Base-by-base conservation (phyloP, 2,888 invertebrate genomes). In the Zygaena filipendulae region DNA sequence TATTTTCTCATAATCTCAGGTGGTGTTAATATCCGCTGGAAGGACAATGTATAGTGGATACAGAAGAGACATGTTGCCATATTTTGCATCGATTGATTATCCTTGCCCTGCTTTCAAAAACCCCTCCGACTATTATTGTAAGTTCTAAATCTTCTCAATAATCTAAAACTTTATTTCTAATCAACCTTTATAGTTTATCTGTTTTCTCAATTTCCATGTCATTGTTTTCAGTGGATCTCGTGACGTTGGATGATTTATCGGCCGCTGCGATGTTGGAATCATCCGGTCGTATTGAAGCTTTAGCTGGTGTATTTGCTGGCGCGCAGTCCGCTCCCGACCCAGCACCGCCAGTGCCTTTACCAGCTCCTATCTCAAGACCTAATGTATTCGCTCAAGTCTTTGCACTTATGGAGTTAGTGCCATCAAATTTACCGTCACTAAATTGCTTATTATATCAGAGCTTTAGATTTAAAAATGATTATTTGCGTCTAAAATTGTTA, bases 81-180 rank as follows among this genome's bases (percentile, higher is more conserved):
- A 97, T 77, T 97, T 97, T 75, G 91, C 90, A 29, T 86, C 88
- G 27, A 75, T 85, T 40, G 95, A 96, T 53, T 97, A 95, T 74
- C 95, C 96, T 2, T 97, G 96, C 64, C 97, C 97, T 8, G 91
- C 95, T 1, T 96, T 92, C 64, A 97, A 97, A 70, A 97, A 97
- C 59, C 96, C 96, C 26, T 95, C 95, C 0, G 97, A 97, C 77
- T 97, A 97, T 62, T 97, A 97, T 61, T 82, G 92, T 93, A 75
- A 87, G 90, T 84, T 33, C 18, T 30, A 2, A 11, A 5, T n/a
- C n/a, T n/a, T n/a, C n/a, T n/a, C 9, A 13, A 6, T 11, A 7
- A 12, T 19, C 12, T n/a, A 10, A 13, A 14, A n/a, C n/a, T n/a
- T n/a, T n/a, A n/a, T n/a, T 4, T 27, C n/a, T 20, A 21, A 31